Base-by-base conservation (phyloP, 2,797 vertebrate species). In the Thalassophryne amazonica region DNA sequence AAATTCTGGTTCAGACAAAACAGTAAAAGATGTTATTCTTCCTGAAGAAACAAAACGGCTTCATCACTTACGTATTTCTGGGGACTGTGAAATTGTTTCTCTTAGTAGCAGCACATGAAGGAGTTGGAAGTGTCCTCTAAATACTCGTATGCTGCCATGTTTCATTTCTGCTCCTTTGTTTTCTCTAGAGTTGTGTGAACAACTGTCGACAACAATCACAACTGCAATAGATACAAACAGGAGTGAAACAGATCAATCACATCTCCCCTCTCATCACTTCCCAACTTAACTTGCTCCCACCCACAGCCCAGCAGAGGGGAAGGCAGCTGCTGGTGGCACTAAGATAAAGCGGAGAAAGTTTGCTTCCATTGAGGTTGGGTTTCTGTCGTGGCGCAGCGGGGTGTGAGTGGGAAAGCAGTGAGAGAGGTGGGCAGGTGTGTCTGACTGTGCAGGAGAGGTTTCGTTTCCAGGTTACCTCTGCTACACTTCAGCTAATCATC, bases 231-330 rank as follows among this genome's bases (percentile, higher is more conserved):
- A 83, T 81, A 69, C 48, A 34, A 66, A 57, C 27, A 60, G 78
- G 86, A 86, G 87, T 84, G 73, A 86, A 80, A 73, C 76, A 73
- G 83, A 86, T 88, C 87, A 87, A 86, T 87, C 85, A 85, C 69
- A 51, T 47, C 7, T n/a, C 28, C 54, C 54, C 39, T 47, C 40
- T 7, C 7, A 37, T 29, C 13, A 13, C 8, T 20, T 20, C 23
- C 14, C 18, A 27, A 42, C 45, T 32, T 29, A 16, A 7, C 16
- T 45, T 20, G 28, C 29, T 24, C 33, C 43, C 40, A 34, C 24
- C 29, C 24, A 5, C 36, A 37, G 47, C 53, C 46, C 48, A 69
- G 66, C 54, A 59, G 60, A 66, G 46, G 60, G 45, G 60, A 27
- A 52, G 62, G 55, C 67, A 65, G 61, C 59, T 69, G 57, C 29